Evolutionary conservation across 1,140 invertebrate genomes (phyloP).

Genomic region (Pseudomyrmex pallidus): DNA sequence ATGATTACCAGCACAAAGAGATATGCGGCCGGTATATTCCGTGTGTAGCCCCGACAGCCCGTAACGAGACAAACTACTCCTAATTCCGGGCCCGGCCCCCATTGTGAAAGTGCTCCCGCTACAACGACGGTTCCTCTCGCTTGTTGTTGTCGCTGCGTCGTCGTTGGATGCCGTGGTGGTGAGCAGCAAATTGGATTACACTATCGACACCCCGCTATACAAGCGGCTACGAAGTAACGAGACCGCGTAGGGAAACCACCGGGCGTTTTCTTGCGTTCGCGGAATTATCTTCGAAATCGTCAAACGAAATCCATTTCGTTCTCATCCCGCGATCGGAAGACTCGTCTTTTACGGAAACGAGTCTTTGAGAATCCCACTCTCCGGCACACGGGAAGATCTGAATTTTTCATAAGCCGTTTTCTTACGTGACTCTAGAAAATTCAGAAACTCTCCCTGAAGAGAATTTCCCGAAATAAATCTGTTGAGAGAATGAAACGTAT

Average conservation of each 20-base stretch:
- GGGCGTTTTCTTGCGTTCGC: constrained; percentile 58
- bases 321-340: constrained; percentile 6
- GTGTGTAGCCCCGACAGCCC: constrained; percentile 39
- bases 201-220: constrained; percentile 68
- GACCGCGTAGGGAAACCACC: constrained; percentile 37
- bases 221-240: constrained; percentile 59
- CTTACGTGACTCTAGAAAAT: not conserved
- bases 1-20: constrained; percentile 68
- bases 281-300: constrained; percentile 50
- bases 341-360: not conserved
- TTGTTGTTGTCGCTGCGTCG: constrained; percentile 57
- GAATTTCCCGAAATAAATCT: not conserved
- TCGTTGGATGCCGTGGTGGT: constrained; percentile 61
- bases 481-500: not conserved
- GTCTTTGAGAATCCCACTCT: not conserved
- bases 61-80: constrained; percentile 75
- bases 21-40: constrained; percentile 38
- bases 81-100: constrained; percentile 62
- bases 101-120: constrained; percentile 62
- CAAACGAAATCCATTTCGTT: constrained; percentile 29
- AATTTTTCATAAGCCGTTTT: constrained; percentile 18
- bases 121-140: constrained; percentile 39
- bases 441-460: not conserved
- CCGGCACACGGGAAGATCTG: not conserved
- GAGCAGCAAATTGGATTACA: constrained; percentile 75